Evolutionary conservation across 2,888 invertebrate species (phyloP), one percentile per base, ranked within the genome.

Genomic region (Agrotis puta): DNA sequence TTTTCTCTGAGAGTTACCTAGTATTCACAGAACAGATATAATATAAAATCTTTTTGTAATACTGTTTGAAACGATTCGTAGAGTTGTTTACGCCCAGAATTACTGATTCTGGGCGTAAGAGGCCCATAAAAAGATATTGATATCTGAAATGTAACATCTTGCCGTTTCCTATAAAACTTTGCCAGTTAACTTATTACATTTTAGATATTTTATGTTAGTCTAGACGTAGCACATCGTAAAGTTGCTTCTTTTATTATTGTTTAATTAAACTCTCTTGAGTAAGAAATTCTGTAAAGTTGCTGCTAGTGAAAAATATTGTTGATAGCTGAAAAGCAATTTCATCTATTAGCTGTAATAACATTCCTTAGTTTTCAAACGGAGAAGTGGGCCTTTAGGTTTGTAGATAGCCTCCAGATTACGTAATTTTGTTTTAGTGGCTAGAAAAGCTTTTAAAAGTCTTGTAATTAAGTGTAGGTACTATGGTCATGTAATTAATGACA

Each of bases 121-220:
- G 62, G 56, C 59, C 51, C 62, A 77, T 85, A 85, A 84, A 83
- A 85, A 82, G 65, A 74, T 84, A 84, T 85, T 79, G 82, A 74
- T 82, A 84, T 77, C 77, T 68, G 67, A 76, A 84, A 76, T 84
- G 73, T 85, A 74, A 66, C 71, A 81, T 77, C 64, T 63, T 74
- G 54, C 53, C 63, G 59, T 66, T 73, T 69, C 64, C 71, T 75
- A 82, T 82, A 74, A 77, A 84, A 84, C 66, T 84, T 74, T 58
- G 56, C 68, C 78, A 67, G 72, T 83, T 74, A 83, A 81, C 76
- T 83, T 78, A 85, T 70, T 82, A 82, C 77, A 82, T 77, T 81
- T 82, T 58, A 77, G 68, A 62, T 77, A 53, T 72, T 84, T 82
- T 82, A 85, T 82, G 65, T 70, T 20, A 64, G 74, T 77, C 83